Conservation (phyloP, 2,113 vertebrate species). For the Abramis brama region DNA sequence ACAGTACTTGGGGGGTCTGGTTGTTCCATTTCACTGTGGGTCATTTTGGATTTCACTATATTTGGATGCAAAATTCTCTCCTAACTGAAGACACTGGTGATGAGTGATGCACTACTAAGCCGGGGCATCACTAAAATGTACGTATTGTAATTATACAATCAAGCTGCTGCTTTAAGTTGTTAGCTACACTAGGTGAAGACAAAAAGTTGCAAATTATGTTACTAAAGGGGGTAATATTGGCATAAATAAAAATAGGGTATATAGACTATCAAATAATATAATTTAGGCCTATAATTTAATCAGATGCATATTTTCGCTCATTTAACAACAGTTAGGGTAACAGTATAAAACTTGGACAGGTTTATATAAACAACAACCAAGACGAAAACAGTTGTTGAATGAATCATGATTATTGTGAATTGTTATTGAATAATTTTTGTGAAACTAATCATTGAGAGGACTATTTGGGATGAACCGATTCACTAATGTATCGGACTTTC, state of each 20-base stretch:
- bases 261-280: neutral
- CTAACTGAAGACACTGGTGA: neutral
- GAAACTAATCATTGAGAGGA: neutral
- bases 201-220: neutral
- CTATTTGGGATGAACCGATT: neutral
- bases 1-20: neutral
- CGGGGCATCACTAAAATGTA: neutral
- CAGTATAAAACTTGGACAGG: neutral
- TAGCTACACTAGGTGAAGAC: neutral
- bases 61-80: neutral
- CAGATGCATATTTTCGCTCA: neutral
- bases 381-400: no score
- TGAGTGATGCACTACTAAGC: neutral
- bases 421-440: neutral
- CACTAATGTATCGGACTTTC: neutral
- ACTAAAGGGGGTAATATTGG: neutral
- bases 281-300: neutral
- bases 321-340: neutral
- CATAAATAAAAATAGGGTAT: neutral
- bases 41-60: neutral
- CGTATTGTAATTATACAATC: neutral
- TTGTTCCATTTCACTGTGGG: constrained; percentile 29
- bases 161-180: neutral
- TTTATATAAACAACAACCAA: neutral
- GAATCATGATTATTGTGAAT: no score